Percentiles rank a stretch among this genome's conserved stretches.
Conservation (phyloP, 1,140 invertebrate species). For the Hyposmocoma kahamanoa region DNA sequence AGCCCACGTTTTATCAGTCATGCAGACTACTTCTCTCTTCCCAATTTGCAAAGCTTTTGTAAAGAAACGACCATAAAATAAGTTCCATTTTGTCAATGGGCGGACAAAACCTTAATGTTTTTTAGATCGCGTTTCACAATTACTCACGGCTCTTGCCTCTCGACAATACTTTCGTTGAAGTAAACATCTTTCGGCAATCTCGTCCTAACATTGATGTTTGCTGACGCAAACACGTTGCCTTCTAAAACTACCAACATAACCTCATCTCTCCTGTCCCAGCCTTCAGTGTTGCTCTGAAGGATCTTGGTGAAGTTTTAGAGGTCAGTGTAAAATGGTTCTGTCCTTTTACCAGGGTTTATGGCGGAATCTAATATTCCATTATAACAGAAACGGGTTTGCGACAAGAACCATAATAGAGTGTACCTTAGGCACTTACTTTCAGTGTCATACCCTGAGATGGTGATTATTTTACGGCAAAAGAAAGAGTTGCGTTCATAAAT, state of each 20-base stretch:
- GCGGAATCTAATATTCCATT: constrained; percentile 57
- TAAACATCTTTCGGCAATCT: constrained; percentile 37
- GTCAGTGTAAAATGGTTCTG: constrained; percentile 33
- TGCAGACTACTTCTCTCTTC: no score
- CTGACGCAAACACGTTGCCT: constrained; percentile 23
- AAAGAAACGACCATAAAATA: no score
- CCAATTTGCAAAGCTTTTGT: no score
- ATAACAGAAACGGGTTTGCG: constrained; percentile 36
- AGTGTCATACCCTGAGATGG: constrained; percentile 12
- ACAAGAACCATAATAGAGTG: constrained; percentile 40
- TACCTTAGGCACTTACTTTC: constrained; percentile 27
- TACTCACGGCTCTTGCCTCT: constrained; percentile 22
- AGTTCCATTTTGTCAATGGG: no score
- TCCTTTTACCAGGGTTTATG: constrained; percentile 35
- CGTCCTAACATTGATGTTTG: constrained; percentile 24
- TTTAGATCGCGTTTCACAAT: constrained; percentile 42
- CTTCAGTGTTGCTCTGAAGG: no score
- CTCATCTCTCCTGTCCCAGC: constrained; percentile 7
- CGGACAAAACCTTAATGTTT: constrained; percentile 13
- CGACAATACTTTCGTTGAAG: constrained; percentile 28
- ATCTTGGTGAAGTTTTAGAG: constrained; percentile 18
- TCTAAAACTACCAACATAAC: constrained; percentile 11
- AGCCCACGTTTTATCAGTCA: no score
- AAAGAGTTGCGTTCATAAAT: neutral
- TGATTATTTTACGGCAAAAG: constrained; percentile 19